Evolutionary conservation across 2,888 invertebrate genomes (phyloP), one percentile per base, ranked within the genome.

Genomic region (Diachrysia chrysitis): DNA sequence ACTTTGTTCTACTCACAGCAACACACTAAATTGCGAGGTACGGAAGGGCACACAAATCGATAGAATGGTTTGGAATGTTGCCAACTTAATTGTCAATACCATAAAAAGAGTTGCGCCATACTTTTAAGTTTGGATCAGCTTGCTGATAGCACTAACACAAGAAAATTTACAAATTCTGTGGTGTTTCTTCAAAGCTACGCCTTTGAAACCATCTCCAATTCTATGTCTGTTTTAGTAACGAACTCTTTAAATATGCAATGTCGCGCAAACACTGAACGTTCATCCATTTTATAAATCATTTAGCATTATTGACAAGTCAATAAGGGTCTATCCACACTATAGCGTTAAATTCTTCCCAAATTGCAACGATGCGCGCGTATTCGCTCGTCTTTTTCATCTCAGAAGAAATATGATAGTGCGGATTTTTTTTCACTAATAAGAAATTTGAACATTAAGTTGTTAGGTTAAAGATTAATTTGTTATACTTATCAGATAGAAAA

Each of bases 31-130:
- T 32, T 37, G 37, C 14, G 37, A 37, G 16, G 37, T 4, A 37
- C 10, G 35, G 9, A n/a, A 21, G 7, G 25, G 12, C 17, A 56
- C 32, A 53, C 57, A 68, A 60, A 72, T 72, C 57, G 42, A 69
- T 64, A 35, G 64, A 71, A 76, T 54, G 35, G 51, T 9, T 76
- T 75, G 75, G 77, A 68, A 60, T 12, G 35, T 17, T 14, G 76
- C 75, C 72, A 76, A 75, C 53, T 53, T 65, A 60, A 65, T 71
- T 67, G 65, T 65, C 66, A 57, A 55, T 56, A 63, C 51, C 42
- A 56, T 58, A 61, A 66, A 64, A 59, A 32, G 53, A 17, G 7
- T 37, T 56, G 29, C 21, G 46, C 19, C 2, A 17, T 46, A 46
- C 16, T 46, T 46, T 17, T 7, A 9, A 46, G 7, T 17, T n/a